A percentile compares a stretch with the other conserved stretches of the same genome.
phyloP scores from a whole-genome alignment of 1,140 invertebrate species.

The Drosophila novamexicana region DNA sequence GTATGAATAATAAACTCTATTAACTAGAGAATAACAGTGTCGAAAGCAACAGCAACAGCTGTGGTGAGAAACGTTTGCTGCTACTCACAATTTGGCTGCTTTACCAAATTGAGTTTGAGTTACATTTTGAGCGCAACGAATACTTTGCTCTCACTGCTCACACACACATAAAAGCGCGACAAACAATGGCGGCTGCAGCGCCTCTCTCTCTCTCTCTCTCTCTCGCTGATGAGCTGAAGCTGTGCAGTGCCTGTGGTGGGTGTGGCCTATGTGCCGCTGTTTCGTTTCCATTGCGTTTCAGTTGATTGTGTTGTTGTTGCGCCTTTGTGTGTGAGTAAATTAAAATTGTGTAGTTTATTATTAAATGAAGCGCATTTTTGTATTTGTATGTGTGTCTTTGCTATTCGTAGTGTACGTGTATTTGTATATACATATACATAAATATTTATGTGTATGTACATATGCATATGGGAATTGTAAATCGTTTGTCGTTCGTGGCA shows the following conservation, averaged over 20 bases:
- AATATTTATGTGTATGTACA: constrained; percentile 33
- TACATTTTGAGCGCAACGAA: background rate
- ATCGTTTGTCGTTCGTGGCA: constrained; percentile 47
- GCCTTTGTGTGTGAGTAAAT: constrained; percentile 71
- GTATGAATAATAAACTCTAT: constrained; percentile 36
- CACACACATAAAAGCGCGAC: constrained; percentile 3
- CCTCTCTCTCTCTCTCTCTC: constrained; percentile 17
- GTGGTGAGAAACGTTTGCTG: constrained; percentile 31
- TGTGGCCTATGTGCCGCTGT: constrained; percentile 49
- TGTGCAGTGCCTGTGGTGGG: constrained; percentile 28
- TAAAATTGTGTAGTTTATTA: constrained; percentile 84
- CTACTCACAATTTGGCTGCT: constrained; percentile 17
- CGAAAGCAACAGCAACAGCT: constrained; percentile 41
- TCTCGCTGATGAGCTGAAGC: constrained; percentile 8
- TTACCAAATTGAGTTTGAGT: constrained; percentile 28
- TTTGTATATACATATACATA: constrained; percentile 31
- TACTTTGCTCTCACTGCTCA: constrained; percentile 18
- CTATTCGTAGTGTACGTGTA: constrained; percentile 18
- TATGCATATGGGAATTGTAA: constrained; percentile 44
- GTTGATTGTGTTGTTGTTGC: constrained; percentile 23
- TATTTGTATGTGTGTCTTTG: constrained; percentile 63
- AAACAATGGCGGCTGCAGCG: constrained; percentile 38
- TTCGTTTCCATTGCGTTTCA: constrained; percentile 56
- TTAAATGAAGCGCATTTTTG: constrained; percentile 84
- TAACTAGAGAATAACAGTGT: constrained; percentile 19